Percentiles rank a stretch among this genome's conserved stretches.
Conservation (phyloP, 2,888 invertebrate genomes). For the Apotomis capreana region DNA sequence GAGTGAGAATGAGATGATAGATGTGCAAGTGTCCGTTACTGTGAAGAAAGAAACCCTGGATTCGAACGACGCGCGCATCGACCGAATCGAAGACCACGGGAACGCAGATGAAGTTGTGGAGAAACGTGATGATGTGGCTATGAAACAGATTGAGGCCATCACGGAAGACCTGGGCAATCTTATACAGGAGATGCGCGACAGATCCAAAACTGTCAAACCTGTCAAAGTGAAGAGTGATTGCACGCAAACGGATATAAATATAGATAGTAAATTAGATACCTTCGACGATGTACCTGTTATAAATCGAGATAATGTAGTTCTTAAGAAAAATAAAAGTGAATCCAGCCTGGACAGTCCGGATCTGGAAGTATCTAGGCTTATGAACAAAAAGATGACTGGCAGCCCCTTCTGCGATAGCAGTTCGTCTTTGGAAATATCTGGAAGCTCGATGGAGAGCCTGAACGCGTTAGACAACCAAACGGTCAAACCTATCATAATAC, state of each 20-base stretch:
- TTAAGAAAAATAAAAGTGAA: slow-evolving; percentile 81
- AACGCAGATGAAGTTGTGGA: slow-evolving; percentile 52
- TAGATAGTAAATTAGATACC: slow-evolving; percentile 52
- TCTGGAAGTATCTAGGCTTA: slow-evolving; percentile 77
- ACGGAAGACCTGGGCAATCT: slow-evolving; percentile 74
- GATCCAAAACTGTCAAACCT: slow-evolving; percentile 57
- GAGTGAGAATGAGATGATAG: slow-evolving; percentile 56
- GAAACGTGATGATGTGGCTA: slow-evolving; percentile 57
- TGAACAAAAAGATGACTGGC: slow-evolving; percentile 67
- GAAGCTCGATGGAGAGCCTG: slow-evolving; percentile 78
- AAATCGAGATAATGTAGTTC: slow-evolving; percentile 67
- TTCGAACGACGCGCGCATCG: slow-evolving; percentile 57
- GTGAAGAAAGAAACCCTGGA: slow-evolving; percentile 56
- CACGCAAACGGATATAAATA: slow-evolving; percentile 53
- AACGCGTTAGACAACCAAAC: slow-evolving; percentile 60
- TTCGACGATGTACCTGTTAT: slow-evolving; percentile 68
- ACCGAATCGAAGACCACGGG: slow-evolving; percentile 55
- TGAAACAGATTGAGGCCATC: slow-evolving; percentile 70
- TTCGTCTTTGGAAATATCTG: slow-evolving; percentile 77
- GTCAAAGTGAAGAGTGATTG: slow-evolving; percentile 52
- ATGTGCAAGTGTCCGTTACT: slow-evolving; percentile 59
- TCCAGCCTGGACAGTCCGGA: slow-evolving; percentile 81
- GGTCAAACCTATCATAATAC: slow-evolving; percentile 56
- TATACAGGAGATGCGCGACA: slow-evolving; percentile 69
- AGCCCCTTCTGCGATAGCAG: slow-evolving; percentile 77